Base-by-base conservation (phyloP, 2,888 invertebrate species). In the Cephus pygmeus region DNA sequence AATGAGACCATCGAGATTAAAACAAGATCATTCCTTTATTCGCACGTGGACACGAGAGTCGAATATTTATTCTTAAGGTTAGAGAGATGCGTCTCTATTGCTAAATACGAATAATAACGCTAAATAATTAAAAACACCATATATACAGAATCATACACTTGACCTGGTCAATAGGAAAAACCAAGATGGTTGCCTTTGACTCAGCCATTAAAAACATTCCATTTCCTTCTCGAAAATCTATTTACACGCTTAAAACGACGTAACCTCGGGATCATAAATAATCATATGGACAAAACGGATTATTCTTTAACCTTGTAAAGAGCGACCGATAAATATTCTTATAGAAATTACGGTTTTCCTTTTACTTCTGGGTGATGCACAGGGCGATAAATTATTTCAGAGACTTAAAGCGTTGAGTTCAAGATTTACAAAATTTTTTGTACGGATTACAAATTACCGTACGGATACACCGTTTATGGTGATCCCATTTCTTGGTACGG, bases 391-490 rank as follows among this genome's bases (percentile, higher is more conserved):
- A 23, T 56, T 56, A 56, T 23, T 56, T 56, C 23, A 56, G 56
- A 56, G 23, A 56, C 56, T 56, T 23, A 56, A 23, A 56, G 56
- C 56, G 56, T 56, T 56, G 23, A 23, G 56, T 56, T 56, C 23
- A 9, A 56, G 56, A 56, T 56, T 15, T 23, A 56, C 56, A 56
- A 9, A 56, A 9, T 23, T 15, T 56, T 0, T 2, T 23, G 56
- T 23, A 56, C 56, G 56, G 23, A 23, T 56, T 23, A 56, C 56
- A 77, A 83, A 86, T 92, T 93, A 97, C 93, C 96, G 95, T 75
- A 97, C 96, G 69, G 97, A 95, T 74, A 97, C 97, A 12, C 97
- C 97, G 89, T 97, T 97, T 86, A 97, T 97, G 73, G 97, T 97
- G 86, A 97, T 96, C 34, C 94, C 94, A 75, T 94, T 94, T 81